Evolutionary conservation across 2,888 invertebrate species (phyloP).

Genomic region (Clivina fossor): DNA sequence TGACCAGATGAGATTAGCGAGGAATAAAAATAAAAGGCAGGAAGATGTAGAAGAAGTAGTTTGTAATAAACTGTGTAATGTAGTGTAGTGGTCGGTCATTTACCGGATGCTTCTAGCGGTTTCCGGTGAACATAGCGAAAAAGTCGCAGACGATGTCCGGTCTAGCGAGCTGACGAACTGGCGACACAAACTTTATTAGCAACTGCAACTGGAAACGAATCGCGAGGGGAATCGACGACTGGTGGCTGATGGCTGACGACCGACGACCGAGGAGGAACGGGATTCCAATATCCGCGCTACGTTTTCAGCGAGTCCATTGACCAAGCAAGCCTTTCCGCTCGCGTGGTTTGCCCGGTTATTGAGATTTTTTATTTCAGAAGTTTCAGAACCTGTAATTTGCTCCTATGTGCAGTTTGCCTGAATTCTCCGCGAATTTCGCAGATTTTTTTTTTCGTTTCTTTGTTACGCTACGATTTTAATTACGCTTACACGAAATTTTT

Average conservation of each 20-base stretch:
- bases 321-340: slow-evolving; percentile 45
- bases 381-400: slow-evolving; percentile 52
- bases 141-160: slow-evolving; percentile 18
- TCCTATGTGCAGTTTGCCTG: slow-evolving; percentile 37
- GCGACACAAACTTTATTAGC: slow-evolving; percentile 2
- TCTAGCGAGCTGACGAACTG: slow-evolving; percentile 1
- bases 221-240: slow-evolving; percentile 9
- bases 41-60: no score
- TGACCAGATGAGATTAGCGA: slow-evolving; percentile 4
- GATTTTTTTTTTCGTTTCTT: slow-evolving; percentile 48
- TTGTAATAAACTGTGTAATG: no score
- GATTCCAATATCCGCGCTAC: no score
- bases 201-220: neutral
- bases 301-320: slow-evolving; percentile 43
- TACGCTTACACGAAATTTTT: slow-evolving; percentile 52
- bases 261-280: no score
- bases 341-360: slow-evolving; percentile 16
- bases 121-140: neutral
- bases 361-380: slow-evolving; percentile 45
- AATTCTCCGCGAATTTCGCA: slow-evolving; percentile 41
- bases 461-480: slow-evolving; percentile 53
- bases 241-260: slow-evolving; percentile 12
- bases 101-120: no score
- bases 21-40: no score
- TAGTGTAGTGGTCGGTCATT: no score